Conservation (phyloP, 2,888 invertebrate species). For the Pachydiplax longipennis region DNA sequence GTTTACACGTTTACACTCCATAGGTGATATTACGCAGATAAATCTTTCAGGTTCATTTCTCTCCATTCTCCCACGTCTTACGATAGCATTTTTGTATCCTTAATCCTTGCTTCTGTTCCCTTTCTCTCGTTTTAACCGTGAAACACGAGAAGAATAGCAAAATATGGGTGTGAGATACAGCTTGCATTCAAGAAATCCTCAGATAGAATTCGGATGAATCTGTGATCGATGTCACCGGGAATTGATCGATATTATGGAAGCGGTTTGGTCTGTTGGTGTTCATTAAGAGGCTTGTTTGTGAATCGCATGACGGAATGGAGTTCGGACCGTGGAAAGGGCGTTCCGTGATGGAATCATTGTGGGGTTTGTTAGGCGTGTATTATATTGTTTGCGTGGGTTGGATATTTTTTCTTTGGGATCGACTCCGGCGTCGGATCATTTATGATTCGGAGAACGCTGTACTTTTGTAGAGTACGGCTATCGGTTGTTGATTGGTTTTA, state of each 20-base stretch:
- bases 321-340: neutral
- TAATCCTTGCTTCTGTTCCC: conserved; percentile 49
- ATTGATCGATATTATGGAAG: conserved; percentile 3
- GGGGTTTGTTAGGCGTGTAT: conserved; percentile 20
- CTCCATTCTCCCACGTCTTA: neutral
- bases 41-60: neutral
- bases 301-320: neutral
- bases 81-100: conserved; percentile 41
- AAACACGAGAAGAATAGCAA: neutral
- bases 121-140: neutral
- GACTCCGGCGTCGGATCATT: neutral
- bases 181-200: neutral
- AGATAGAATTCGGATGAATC: too few species aligned
- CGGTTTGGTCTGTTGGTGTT: conserved; percentile 13
- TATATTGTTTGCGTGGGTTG: neutral
- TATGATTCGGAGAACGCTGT: neutral
- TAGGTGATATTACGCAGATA: too few species aligned
- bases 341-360: conserved; percentile 25
- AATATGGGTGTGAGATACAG: too few species aligned
- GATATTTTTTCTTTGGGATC: neutral
- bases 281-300: conserved; percentile 34
- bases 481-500: neutral
- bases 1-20: too few species aligned
- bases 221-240: neutral
- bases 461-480: too few species aligned